These are phyloP conservation scores for Dromaius novaehollandiae DNA, from an alignment of 2,113 vertebrate genomes.

Conservation along the genomic window DNA sequence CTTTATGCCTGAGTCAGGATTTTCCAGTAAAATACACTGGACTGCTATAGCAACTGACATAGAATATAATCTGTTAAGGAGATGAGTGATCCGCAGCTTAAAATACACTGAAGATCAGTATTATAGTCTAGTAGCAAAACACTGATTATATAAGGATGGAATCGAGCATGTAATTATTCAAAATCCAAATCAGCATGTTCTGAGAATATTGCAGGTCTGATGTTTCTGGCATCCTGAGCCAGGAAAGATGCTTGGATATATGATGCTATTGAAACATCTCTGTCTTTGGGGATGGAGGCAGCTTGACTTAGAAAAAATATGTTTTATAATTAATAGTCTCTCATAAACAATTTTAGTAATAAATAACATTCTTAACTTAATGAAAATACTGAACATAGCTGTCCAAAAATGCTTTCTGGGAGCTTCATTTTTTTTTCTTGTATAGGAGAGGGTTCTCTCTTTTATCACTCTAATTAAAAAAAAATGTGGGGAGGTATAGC, in stretches of 20 bases:
- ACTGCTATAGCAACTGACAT: background rate
- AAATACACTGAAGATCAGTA: conserved; percentile 17
- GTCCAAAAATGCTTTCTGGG: background rate
- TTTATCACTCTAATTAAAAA: background rate
- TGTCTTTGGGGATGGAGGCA: background rate
- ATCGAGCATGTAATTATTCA: conserved; percentile 29
- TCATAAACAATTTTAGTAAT: background rate
- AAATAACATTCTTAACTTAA: background rate
- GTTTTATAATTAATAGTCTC: background rate
- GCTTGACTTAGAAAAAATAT: background rate
- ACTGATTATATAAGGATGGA: background rate
- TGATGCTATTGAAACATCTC: background rate
- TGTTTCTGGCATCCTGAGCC: background rate
- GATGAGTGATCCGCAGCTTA: conserved; percentile 52
- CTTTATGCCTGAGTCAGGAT: background rate
- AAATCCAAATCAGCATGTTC: background rate
- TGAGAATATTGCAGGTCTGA: background rate
- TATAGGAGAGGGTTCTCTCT: background rate
- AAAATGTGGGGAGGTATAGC: background rate
- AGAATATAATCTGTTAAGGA: conserved; percentile 11
- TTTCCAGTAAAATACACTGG: conserved; percentile 3
- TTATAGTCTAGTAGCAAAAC: conserved; percentile 18
- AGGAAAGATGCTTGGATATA: background rate
- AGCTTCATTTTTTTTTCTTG: fast-evolving
- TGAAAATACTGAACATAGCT: background rate